These are phyloP conservation scores for Hestina assimilis DNA, from an alignment of 1,140 invertebrate genomes.

Conservation along the genomic window DNA sequence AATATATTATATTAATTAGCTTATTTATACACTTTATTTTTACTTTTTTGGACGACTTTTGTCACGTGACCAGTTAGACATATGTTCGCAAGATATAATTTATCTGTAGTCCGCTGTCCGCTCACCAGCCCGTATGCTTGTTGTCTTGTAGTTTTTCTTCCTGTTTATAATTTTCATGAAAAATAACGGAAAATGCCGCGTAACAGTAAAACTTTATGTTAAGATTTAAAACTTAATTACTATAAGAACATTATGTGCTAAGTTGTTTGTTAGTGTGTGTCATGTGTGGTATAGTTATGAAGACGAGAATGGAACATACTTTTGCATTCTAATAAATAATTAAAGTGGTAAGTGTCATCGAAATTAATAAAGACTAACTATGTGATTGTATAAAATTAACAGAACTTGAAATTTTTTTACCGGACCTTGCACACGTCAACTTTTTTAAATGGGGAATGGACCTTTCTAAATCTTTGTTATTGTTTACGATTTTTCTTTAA, in stretches of 20 bases:
- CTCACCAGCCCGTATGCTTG: constrained; percentile 44
- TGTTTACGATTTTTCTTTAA: constrained; percentile 17
- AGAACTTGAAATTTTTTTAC: background rate
- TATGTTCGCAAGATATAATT: constrained; percentile 10
- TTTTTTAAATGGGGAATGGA: constrained; percentile 1
- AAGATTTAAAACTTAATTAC: constrained; percentile 32
- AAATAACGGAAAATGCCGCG: constrained; percentile 69
- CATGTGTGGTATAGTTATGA: constrained; percentile 67
- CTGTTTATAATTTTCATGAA: constrained; percentile 69
- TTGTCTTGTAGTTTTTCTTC: constrained; percentile 60
- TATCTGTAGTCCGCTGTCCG: constrained; percentile 42
- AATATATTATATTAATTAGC: background rate
- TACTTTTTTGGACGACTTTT: background rate
- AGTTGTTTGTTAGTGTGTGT: constrained; percentile 45
- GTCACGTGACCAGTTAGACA: constrained; percentile 20
- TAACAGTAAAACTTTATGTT: constrained; percentile 57
- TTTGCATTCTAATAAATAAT: constrained; percentile 56
- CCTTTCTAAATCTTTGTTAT: constrained; percentile 26
- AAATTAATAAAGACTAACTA: constrained; percentile 26
- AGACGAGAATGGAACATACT: constrained; percentile 73
- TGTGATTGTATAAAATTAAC: background rate
- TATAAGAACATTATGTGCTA: constrained; percentile 33
- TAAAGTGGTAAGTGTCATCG: constrained; percentile 58
- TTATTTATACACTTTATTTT: background rate
- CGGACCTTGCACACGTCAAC: background rate